phyloP scores from a whole-genome alignment of 2,888 invertebrate species.

The Dryocosmus kuriphilus region DNA sequence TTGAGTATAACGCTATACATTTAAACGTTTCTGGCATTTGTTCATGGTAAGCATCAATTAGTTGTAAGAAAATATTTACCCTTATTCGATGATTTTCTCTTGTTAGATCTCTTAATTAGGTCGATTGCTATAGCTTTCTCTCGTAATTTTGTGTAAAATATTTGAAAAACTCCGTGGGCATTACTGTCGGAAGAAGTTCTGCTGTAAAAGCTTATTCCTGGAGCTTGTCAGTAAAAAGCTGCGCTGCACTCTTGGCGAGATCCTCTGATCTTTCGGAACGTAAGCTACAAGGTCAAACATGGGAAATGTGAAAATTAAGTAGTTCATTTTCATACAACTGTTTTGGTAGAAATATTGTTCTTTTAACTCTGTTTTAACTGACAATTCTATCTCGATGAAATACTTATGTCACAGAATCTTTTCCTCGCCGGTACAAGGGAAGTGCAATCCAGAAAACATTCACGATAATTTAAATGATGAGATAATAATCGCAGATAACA shows the following conservation, averaged over 20 bases:
- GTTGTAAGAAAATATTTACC: constrained; percentile 7
- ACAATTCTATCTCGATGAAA: neutral
- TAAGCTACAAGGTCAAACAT: constrained; percentile 30
- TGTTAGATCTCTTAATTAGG: neutral
- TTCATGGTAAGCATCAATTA: neutral
- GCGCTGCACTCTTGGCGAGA: constrained; percentile 23
- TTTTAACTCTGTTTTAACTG: neutral
- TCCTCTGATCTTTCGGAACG: constrained; percentile 40
- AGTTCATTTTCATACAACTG: neutral
- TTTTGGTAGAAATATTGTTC: neutral
- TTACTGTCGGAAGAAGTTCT: constrained; percentile 15
- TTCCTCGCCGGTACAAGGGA: too few species aligned
- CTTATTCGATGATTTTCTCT: neutral
- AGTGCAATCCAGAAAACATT: too few species aligned
- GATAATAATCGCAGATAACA: too few species aligned
- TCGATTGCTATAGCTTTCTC: constrained; percentile 46
- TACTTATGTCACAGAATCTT: too few species aligned
- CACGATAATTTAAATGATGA: too few species aligned
- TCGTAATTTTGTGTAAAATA: constrained; percentile 36
- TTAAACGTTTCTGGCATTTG: neutral
- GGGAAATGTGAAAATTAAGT: neutral
- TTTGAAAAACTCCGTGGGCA: constrained; percentile 44
- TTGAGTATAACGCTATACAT: neutral
- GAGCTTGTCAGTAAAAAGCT: constrained; percentile 39
- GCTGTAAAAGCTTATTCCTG: constrained; percentile 44